phyloP scores from a whole-genome alignment of 2,797 vertebrate species.

The Sebastes aleutianus region DNA sequence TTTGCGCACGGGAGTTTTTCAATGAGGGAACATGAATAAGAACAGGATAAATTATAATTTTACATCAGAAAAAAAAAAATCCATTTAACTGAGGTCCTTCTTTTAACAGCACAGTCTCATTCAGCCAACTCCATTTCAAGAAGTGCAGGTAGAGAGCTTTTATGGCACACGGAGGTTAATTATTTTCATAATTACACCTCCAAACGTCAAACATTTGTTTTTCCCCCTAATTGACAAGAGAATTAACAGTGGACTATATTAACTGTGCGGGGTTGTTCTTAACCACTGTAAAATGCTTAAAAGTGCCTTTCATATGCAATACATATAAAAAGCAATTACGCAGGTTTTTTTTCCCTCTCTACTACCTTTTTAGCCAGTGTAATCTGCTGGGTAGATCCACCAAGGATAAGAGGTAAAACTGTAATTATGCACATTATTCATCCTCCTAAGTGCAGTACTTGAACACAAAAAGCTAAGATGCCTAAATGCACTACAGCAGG shows the following conservation, averaged over 20 bases:
- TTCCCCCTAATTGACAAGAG: slow-evolving; percentile 75
- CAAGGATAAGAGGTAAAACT: slow-evolving; percentile 71
- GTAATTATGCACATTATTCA: slow-evolving; percentile 76
- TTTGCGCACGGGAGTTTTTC: slow-evolving; percentile 42
- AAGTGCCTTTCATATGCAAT: slow-evolving; percentile 67
- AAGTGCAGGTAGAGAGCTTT: slow-evolving; percentile 56
- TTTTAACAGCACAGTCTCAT: slow-evolving; percentile 37
- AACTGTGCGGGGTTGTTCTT: slow-evolving; percentile 59
- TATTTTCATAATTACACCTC: slow-evolving; percentile 77
- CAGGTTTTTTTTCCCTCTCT: slow-evolving; percentile 13
- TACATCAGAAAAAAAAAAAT: slow-evolving; percentile 27
- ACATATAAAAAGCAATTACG: slow-evolving; percentile 75
- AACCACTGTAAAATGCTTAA: slow-evolving; percentile 52
- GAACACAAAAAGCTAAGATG: slow-evolving; percentile 70
- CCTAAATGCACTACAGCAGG: slow-evolving; percentile 64
- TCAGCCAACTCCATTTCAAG: slow-evolving; percentile 48
- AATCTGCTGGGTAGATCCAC: slow-evolving; percentile 67
- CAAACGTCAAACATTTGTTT: slow-evolving; percentile 82
- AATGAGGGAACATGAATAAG: slow-evolving; percentile 39
- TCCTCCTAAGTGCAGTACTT: slow-evolving; percentile 69
- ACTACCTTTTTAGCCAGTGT: slow-evolving; percentile 67
- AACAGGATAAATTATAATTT: slow-evolving; percentile 46
- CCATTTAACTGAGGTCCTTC: slow-evolving; percentile 33
- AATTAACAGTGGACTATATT: slow-evolving; percentile 75
- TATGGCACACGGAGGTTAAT: slow-evolving; percentile 71